Conservation (phyloP, 2,888 invertebrate genomes). For the Luffia ferchaultella region DNA sequence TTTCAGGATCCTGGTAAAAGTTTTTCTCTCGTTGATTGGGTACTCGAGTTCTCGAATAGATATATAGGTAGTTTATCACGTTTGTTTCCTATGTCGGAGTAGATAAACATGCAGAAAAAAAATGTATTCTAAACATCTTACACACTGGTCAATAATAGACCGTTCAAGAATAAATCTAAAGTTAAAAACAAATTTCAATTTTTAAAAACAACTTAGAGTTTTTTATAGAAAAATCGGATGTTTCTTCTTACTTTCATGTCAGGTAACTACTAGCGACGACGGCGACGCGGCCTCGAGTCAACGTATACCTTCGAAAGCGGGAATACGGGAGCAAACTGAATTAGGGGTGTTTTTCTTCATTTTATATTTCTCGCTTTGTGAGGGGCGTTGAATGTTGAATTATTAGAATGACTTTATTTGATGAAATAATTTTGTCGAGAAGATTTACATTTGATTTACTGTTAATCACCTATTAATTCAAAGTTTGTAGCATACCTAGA, state of each 20-base stretch:
- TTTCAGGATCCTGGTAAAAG: too few relatives aligned
- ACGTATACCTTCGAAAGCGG: not conserved
- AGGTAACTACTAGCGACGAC: not conserved
- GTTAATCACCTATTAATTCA: conserved; percentile 33
- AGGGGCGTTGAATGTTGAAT: conserved; percentile 54
- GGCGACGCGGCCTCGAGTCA: not conserved
- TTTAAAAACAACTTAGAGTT: too few relatives aligned
- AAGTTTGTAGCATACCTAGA: too few relatives aligned
- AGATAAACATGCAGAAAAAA: too few relatives aligned
- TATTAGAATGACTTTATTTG: conserved; percentile 60
- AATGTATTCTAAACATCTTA: too few relatives aligned
- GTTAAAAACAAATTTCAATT: too few relatives aligned
- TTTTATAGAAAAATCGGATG: not conserved
- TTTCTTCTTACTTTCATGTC: not conserved
- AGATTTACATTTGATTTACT: conserved; percentile 50
- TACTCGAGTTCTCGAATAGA: too few relatives aligned
- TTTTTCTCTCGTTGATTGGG: too few relatives aligned
- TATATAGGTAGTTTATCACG: too few relatives aligned
- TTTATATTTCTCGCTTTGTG: conserved; percentile 48
- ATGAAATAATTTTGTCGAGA: conserved; percentile 45
- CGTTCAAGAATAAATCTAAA: too few relatives aligned
- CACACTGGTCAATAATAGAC: too few relatives aligned
- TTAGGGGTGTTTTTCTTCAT: conserved; percentile 57
- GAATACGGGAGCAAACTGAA: conserved; percentile 46
- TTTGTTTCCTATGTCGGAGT: too few relatives aligned